These are phyloP conservation scores for Thymelicus acteon DNA, from an alignment of 2,888 invertebrate species.

Conservation along the genomic window DNA sequence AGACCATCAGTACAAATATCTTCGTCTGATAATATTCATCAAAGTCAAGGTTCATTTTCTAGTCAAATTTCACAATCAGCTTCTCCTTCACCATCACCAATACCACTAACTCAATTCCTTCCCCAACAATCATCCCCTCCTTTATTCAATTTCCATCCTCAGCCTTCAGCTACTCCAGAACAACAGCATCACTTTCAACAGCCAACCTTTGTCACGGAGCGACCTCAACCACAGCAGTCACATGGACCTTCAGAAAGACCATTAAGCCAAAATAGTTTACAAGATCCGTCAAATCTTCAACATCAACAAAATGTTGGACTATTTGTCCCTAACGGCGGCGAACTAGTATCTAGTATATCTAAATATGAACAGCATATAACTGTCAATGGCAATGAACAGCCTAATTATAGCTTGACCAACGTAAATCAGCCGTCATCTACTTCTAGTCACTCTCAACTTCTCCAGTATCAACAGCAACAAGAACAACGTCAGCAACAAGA, in stretches of 20 bases:
- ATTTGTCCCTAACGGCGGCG: slow-evolving; percentile 87
- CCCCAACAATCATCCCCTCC: slow-evolving; percentile 75
- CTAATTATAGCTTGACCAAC: slow-evolving; percentile 60
- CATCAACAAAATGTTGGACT: slow-evolving; percentile 78
- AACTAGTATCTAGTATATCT: slow-evolving; percentile 90
- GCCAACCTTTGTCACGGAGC: slow-evolving; percentile 60
- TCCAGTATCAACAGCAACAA: slow-evolving; percentile 53
- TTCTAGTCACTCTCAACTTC: slow-evolving; percentile 44
- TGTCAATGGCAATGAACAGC: slow-evolving; percentile 69
- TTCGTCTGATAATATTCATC: slow-evolving; percentile 51
- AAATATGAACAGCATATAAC: slow-evolving; percentile 92
- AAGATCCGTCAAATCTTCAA: slow-evolving; percentile 60
- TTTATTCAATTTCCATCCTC: slow-evolving; percentile 71
- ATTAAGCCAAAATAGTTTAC: slow-evolving; percentile 54
- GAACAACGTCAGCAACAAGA: slow-evolving; percentile 52
- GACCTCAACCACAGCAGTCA: slow-evolving; percentile 56
- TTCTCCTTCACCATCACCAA: slow-evolving; percentile 61
- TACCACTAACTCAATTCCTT: slow-evolving; percentile 67
- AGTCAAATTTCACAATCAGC: slow-evolving; percentile 56
- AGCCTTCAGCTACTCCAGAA: slow-evolving; percentile 65
- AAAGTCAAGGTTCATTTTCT: slow-evolving; percentile 60
- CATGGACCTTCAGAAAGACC: slow-evolving; percentile 67
- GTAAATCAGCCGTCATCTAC: slow-evolving; percentile 50
- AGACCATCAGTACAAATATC: slow-evolving; percentile 63
- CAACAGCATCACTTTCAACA: slow-evolving; percentile 58